Evolutionary conservation across 2,113 vertebrate species (phyloP).

Genomic region (rabbit (Oryctolagus cuniculus)): mOryCun1.1 NC_091433.1:126685501-126686000

Average conservation of each 20-base stretch:
- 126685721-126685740: neutral
- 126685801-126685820: too few relatives aligned
- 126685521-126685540: neutral
- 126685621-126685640: rapidly evolving
- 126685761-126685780: too few relatives aligned
- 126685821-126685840: too few relatives aligned
- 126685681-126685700: neutral
- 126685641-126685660: neutral
- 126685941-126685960: too few relatives aligned
- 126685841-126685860: too few relatives aligned
- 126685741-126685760: neutral
- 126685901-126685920: too few relatives aligned
- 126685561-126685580: neutral
- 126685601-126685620: neutral
- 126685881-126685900: too few relatives aligned
- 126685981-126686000: too few relatives aligned
- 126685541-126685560: neutral
- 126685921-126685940: too few relatives aligned
- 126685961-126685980: too few relatives aligned
- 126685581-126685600: neutral
- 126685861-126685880: too few relatives aligned
- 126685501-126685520: neutral
- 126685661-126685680: neutral
- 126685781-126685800: too few relatives aligned
- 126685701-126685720: neutral